Base-by-base conservation (phyloP, 2,113 vertebrate species). In the Cebus imitator region DNA sequence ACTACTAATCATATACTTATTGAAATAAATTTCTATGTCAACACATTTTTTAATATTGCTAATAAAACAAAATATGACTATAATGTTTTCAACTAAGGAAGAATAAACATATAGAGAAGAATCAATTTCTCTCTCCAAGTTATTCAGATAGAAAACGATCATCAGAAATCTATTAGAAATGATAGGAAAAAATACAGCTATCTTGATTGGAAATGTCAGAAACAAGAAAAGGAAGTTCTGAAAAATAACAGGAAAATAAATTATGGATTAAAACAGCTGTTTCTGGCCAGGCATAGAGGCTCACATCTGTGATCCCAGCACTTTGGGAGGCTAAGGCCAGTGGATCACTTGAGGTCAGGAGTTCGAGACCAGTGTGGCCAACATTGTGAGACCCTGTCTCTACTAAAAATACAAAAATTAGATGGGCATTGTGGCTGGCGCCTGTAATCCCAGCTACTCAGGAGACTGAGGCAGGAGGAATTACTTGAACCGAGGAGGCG, bases 181-280 rank as follows among this genome's bases (percentile, higher is more conserved):
- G 20, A 90, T 12, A 92, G 45, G 45, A 85, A 89, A 78, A 96
- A 86, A 96, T 72, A 68, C 6, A 97, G 72, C 57, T 64, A 43
- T 68, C 91, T 94, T 66, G 23, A 90, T 90, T 94, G 52, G 64
- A 95, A 92, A 84, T 96, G 32, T 95, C 76, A 94, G 52, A 95
- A 94, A 84, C 35, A 90, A 93, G 13, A 52, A 84, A 48, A 87
- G 20, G 6, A 20, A 32, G 21, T 80, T 83, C 40, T 64, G 57
- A 50, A 85, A 66, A 92, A 85, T n/a, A 85, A 85, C 27, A 61
- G 11, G 30, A 73, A 87, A 95, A 90, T 90, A 92, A 90, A 85
- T 94, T 43, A 85, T 81, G 35, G 11, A 40, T 90, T 87, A 72
- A 88, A 95, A 90, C 35, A 73, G 11, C 64, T 92, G 20, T 70